Base-by-base conservation (phyloP, 2,888 invertebrate species). In the Oscheius sp. region DNA sequence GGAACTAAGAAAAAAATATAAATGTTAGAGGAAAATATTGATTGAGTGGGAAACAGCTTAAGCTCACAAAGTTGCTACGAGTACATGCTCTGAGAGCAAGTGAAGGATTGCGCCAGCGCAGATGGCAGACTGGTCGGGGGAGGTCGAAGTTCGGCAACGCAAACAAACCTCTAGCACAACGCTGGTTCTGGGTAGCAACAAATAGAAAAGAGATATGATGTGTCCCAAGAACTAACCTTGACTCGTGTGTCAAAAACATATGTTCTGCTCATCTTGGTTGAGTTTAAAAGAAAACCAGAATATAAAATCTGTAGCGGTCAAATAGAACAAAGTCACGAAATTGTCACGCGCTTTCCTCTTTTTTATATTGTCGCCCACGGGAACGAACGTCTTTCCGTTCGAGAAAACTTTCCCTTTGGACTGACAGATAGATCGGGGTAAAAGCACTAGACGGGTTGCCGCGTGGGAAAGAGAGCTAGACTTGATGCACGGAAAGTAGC, bases 71-170 rank as follows among this genome's bases (percentile, higher is more conserved):
- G 33, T 56, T 59, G 26, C 44, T 41, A 14, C 50, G 50, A 44
- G 59, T 26, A 26, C 26, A 41, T 44, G 41, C 44, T 28, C 44
- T 17, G 59, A 38, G 59, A 44, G 59, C 59, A 44, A 41, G 41
- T 38, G 38, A 44, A 59, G 59, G 59, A 59, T 59, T 59, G 59
- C 59, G 59, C 41, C 59, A 59, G 59, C 41, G 59, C 59, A 38
- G 59, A 59, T 59, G 59, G 59, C 59, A 59, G 59, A 59, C 59
- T 59, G 59, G 59, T 59, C 59, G 59, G 59, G 59, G 59, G 59
- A 59, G 59, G 59, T 59, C 59, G 59, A 59, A 59, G 59, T 59
- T 59, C 59, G 59, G 59, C 59, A 59, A 59, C 59, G 59, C 59
- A 59, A 59, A 59, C 59, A 59, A 44, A 59, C 59, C 44, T 41